phyloP scores from a whole-genome alignment of 30 jellyfish, hydroid and myxozoan genomes.

The Turritopsis dohrnii region DNA sequence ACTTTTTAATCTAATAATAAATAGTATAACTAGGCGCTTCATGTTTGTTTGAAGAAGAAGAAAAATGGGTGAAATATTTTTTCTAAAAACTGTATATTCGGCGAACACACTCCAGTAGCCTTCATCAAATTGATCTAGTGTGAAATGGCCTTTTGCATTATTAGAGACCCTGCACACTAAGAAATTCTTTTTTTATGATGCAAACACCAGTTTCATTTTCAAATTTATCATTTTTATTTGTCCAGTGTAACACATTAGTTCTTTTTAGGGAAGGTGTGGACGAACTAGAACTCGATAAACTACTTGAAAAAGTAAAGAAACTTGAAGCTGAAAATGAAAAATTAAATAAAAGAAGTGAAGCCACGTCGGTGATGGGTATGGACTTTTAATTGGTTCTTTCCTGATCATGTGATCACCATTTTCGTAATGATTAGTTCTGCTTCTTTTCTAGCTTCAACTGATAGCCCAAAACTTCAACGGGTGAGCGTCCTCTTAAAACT shows the following conservation, averaged over 20 bases:
- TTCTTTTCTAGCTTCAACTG: neutral
- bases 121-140: too few species aligned
- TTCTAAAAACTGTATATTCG: too few species aligned
- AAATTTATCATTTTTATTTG: too few species aligned
- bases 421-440: neutral
- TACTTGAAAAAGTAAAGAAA: slow-evolving; percentile 52
- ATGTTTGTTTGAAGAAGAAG: too few species aligned
- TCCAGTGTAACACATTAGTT: neutral
- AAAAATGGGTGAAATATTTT: too few species aligned
- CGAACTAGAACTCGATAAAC: slow-evolving; percentile 76
- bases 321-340: slow-evolving; percentile 55
- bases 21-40: too few species aligned
- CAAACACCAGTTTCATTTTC: too few species aligned
- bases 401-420: neutral
- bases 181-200: too few species aligned
- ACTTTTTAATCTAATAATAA: too few species aligned
- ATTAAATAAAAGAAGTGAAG: slow-evolving; percentile 13
- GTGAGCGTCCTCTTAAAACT: neutral
- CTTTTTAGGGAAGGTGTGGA: slow-evolving; percentile 76
- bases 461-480: neutral
- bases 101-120: too few species aligned
- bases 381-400: neutral
- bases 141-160: too few species aligned
- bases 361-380: neutral
- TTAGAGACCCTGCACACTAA: too few species aligned